Evolutionary conservation across 2,797 vertebrate genomes (phyloP), one percentile per base, ranked within the genome.

Genomic region (Sebastes flavidus): DNA sequence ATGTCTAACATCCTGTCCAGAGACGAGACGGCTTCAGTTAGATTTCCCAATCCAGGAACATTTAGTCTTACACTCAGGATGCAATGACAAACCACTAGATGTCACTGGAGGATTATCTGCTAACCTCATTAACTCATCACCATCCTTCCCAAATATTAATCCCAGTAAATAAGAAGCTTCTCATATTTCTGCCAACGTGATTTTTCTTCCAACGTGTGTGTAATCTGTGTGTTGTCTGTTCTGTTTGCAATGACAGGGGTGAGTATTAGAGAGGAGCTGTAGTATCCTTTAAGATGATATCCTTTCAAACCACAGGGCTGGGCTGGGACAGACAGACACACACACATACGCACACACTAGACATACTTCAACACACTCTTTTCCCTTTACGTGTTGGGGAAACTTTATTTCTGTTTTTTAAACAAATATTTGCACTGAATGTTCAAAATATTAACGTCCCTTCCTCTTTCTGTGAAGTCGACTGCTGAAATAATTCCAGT

Each of bases 201-300:
- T 65, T 22, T 81, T 59, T 20, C 61, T 56, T 52, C 69, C 75
- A 60, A 78, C 13, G 2, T 72, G n/a, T 70, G n/a, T 83, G 56
- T 83, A 56, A 73, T 75, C 78, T 18, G 54, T 89, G 75, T 93
- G 71, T 93, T 92, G 60, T 95, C 75, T 95, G 89, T 91, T 94
- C 83, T 92, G 86, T 94, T 95, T 95, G 90, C 95, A 95, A 95
- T 92, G 90, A 93, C 95, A 95, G 91, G 91, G 96, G 96, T 97
- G 96, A 97, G 97, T 97, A 96, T 96, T 97, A 96, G 92, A 94
- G 93, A 93, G 93, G 95, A 95, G 90, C 91, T 95, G 95, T 92
- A 96, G 96, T 97, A 97, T 95, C 89, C 95, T 97, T 97, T 95
- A 89, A 92, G 29, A 71, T 84, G 88, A 86, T 96, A 96, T 95